These are phyloP conservation scores for Pempheris klunzingeri DNA, from an alignment of 2,797 vertebrate genomes.

Conservation along the genomic window DNA sequence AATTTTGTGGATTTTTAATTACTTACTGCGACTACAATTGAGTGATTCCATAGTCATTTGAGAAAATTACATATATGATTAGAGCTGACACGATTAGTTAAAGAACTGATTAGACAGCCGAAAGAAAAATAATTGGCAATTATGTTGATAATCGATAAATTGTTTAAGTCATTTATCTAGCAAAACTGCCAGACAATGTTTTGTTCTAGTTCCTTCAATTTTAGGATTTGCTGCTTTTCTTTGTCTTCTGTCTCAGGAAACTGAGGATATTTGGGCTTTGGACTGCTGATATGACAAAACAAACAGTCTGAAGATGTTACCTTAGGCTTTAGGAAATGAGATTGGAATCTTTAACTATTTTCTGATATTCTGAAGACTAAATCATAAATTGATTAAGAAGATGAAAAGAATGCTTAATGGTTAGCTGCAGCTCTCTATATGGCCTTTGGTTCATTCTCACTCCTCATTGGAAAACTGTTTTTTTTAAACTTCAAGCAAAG, in stretches of 20 bases:
- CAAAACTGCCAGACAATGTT: not conserved
- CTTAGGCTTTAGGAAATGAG: not conserved
- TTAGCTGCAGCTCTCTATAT: not conserved
- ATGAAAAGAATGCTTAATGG: too few species aligned
- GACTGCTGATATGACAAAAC: not conserved
- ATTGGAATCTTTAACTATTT: not conserved
- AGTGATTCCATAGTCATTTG: not conserved
- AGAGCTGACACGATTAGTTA: not conserved
- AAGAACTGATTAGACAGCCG: not conserved
- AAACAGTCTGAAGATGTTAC: not conserved
- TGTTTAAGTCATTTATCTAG: not conserved
- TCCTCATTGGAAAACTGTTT: not conserved
- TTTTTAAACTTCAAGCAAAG: not conserved
- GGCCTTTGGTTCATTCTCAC: not conserved
- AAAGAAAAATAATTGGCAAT: not conserved
- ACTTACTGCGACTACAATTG: not conserved
- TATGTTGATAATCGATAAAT: conserved; percentile 6
- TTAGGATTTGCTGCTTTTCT: not conserved
- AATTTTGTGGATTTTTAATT: not conserved
- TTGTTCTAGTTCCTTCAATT: not conserved
- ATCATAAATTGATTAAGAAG: not conserved
- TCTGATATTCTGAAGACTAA: not conserved
- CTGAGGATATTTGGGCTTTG: not conserved
- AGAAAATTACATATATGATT: not conserved
- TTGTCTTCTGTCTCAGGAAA: not conserved